Evolutionary conservation across 2,888 invertebrate genomes (phyloP), one percentile per base, ranked within the genome.

Genomic region (Hofmannophila pseudospretella): DNA sequence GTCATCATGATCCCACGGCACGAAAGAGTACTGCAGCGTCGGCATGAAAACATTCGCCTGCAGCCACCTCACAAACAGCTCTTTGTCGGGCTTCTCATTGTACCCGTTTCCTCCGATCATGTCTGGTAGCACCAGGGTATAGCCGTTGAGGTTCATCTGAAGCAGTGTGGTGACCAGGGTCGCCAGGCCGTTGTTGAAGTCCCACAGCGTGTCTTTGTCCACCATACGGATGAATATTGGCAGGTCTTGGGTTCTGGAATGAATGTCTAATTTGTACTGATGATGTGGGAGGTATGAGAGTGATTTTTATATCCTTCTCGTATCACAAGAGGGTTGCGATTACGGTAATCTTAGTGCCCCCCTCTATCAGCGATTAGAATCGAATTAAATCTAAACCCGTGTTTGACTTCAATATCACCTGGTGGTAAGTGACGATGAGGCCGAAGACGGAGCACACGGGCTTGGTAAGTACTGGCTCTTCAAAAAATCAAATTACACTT

Each of bases 31-130:
- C 73, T 96, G 95, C 56, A 96, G 80, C 0, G 90, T 76, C 0
- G 95, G 94, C 91, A 96, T 92, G 60, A 94, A 94, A 1, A 90
- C 89, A 42, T 92, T 93, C 0, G 93, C 91, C 61, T 94, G 92
- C 22, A 93, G 76, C 95, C 95, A 96, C 32, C 95, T 84, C 16
- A 94, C 88, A 59, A 92, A 93, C 42, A 93, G 70, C 60, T 92
- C 92, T 51, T 90, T 89, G 42, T 84, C 82, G 0, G 90, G 85
- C 0, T 58, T 60, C 20, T 79, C 88, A 30, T 88, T 82, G 65
- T 91, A 91, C 0, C 89, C 90, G 47, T 91, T 92, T 1, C 92
- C 92, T 1, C 92, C 93, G 32, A 93, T 90, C 92, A 95, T 94
- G 63, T 95, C 95, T 0, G 95, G 94, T 22, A 95, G 69, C 10